A percentile compares a stretch with the other conserved stretches of the same genome.
These are phyloP conservation scores for Drosophila cyrtoloma DNA, from an alignment of 2,888 invertebrate species.

Conservation along the genomic window DNA sequence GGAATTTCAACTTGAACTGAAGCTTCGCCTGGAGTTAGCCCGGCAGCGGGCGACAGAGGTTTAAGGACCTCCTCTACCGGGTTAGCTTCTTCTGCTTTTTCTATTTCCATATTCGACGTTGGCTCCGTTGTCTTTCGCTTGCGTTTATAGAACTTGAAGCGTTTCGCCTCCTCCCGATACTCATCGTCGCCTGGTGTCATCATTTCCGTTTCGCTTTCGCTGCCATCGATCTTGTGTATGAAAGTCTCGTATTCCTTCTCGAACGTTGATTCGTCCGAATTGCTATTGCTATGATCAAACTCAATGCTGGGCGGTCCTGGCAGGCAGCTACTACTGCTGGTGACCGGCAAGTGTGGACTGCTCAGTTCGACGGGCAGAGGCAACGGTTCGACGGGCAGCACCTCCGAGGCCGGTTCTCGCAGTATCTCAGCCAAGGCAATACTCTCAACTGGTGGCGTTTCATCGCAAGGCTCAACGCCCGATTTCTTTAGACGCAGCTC, in stretches of 20 bases:
- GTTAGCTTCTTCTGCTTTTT: not conserved
- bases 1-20: not conserved
- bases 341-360: slow-evolving; percentile 15
- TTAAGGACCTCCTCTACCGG: not conserved
- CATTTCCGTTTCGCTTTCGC: slow-evolving; percentile 60
- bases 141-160: slow-evolving; percentile 79
- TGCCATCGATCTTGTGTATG: slow-evolving; percentile 77
- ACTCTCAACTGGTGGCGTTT: slow-evolving; percentile 24
- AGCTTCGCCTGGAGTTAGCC: not conserved
- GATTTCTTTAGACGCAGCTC: slow-evolving; percentile 68
- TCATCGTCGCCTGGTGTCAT: slow-evolving; percentile 37
- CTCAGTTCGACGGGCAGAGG: slow-evolving; percentile 13
- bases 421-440: slow-evolving; percentile 51
- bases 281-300: slow-evolving; percentile 72
- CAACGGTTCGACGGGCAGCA: slow-evolving; percentile 5
- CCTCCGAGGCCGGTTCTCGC: slow-evolving; percentile 13
- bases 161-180: slow-evolving; percentile 63
- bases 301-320: slow-evolving; percentile 57
- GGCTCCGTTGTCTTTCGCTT: slow-evolving; percentile 72
- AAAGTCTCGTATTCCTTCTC: slow-evolving; percentile 83
- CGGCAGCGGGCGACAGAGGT: not conserved
- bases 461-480: slow-evolving; percentile 13
- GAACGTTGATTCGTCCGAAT: slow-evolving; percentile 80
- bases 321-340: slow-evolving; percentile 22
- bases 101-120: not conserved